Evolutionary conservation across 92 coral and sea anemone genomes (phyloP).

Genomic region (Muricea muricata): DNA sequence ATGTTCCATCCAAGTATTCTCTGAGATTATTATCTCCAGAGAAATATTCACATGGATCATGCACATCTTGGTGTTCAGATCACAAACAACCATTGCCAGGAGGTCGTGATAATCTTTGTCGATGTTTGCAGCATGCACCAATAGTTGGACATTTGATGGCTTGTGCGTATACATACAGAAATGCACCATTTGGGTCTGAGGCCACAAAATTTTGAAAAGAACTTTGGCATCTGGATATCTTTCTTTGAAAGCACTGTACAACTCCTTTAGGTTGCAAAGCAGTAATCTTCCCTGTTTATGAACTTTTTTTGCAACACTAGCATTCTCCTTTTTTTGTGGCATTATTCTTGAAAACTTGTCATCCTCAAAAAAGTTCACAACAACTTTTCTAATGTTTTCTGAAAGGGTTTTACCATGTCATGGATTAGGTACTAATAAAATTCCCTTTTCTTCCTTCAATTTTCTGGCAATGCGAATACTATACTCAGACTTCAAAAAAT

Average conservation of each 20-base stretch:
- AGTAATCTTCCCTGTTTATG: too few species aligned
- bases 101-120: constrained; percentile 37
- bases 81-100: background rate
- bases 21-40: constrained; percentile 1
- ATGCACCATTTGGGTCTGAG: too few species aligned
- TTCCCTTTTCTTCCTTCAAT: constrained; percentile 34
- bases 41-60: too few species aligned
- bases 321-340: constrained; percentile 8
- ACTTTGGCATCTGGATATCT: background rate
- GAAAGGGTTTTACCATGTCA: constrained; percentile 25
- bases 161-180: too few species aligned
- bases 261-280: constrained; percentile 5
- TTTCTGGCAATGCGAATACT: constrained; percentile 14
- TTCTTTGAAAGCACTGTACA: background rate
- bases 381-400: background rate
- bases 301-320: too few species aligned
- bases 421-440: constrained; percentile 38
- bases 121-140: constrained; percentile 11
- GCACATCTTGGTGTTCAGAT: background rate
- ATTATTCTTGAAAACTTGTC: background rate
- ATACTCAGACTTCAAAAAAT: constrained; percentile 37
- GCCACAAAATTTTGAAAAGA: too few species aligned
- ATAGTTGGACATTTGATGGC: too few species aligned
- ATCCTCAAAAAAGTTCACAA: background rate
- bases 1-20: background rate